Base-by-base conservation (phyloP, 2,797 vertebrate genomes). In the Sebastes jordani region DNA sequence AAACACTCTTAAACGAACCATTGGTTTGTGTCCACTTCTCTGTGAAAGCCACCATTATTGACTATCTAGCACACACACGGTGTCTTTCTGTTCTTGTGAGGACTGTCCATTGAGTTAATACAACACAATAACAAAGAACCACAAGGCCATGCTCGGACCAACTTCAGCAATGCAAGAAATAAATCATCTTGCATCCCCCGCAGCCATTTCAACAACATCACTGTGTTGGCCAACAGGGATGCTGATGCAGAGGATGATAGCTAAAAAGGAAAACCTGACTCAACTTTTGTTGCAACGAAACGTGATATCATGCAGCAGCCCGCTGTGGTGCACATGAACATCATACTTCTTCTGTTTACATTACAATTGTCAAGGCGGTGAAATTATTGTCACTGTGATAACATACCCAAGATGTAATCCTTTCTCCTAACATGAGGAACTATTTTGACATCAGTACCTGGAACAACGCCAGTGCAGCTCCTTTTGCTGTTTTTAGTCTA, bases 1-100 rank as follows among this genome's bases (percentile, higher is more conserved):
- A 82, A 85, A 82, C 77, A 77, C 85, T 32, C 72, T 84, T 75
- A 78, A 78, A 83, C 78, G 18, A 87, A 61, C 59, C 65, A 62
- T 1, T 76, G 76, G 70, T 83, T 86, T 55, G 69, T 74, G 71
- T 76, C 70, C 79, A 77, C 66, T 73, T 85, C 38, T 71, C 23
- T 85, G 73, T 82, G 32, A 86, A 81, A 81, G 84, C 56, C 61
- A 49, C 64, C 64, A 62, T 81, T 63, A 73, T 32, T 82, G 61
- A 76, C 56, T 29, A 30, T 56, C 16, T 1, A 52, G 65, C 14
- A 23, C 34, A 54, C 25, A 55, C 8, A 8, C 4, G 5, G 4
- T 71, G 67, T 68, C 8, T 71, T 56, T 61, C 22, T 70, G 7
- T 36, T 25, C 16, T 8, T 64, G 18, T 20, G 55, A 55, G 42